These are phyloP conservation scores for Parnassius mnemosyne DNA, from an alignment of 2,888 invertebrate species.

Conservation along the genomic window DNA sequence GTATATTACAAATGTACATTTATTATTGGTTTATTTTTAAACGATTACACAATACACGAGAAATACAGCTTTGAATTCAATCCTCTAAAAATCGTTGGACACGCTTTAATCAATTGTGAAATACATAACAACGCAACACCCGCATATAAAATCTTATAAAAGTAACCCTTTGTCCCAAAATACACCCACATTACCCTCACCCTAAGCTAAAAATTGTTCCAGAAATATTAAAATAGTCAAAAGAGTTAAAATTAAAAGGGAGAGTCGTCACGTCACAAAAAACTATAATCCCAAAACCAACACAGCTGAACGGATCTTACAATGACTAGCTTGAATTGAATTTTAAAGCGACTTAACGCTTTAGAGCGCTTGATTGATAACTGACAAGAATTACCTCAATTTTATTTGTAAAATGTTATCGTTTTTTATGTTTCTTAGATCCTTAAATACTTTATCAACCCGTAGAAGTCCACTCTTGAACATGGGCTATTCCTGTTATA, in stretches of 20 bases:
- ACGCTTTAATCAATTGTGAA: conserved; percentile 19
- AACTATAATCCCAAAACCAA: conserved; percentile 71
- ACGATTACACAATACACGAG: too few species aligned
- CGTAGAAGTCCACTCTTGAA: too few species aligned
- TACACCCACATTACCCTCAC: conserved; percentile 26
- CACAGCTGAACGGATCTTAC: conserved; percentile 70
- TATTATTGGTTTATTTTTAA: too few species aligned
- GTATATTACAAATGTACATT: too few species aligned
- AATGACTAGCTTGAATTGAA: conserved; percentile 33
- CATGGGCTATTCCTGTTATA: too few species aligned
- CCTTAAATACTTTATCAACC: too few species aligned
- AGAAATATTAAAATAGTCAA: conserved; percentile 79
- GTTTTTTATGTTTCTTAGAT: neutral
- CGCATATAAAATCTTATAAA: conserved; percentile 26
- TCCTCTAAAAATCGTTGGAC: conserved; percentile 11
- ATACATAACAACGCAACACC: conserved; percentile 20
- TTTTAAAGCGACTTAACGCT: conserved; percentile 36
- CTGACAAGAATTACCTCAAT: neutral
- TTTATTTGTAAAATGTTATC: neutral
- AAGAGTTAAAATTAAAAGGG: conserved; percentile 78
- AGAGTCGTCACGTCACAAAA: conserved; percentile 55
- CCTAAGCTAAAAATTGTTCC: conserved; percentile 59
- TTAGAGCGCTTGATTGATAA: conserved; percentile 29
- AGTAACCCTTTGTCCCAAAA: conserved; percentile 26
- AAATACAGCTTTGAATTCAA: too few species aligned